Percentiles rank a stretch among this genome's conserved stretches.
Evolutionary conservation across 2,797 vertebrate genomes (phyloP).

Genomic region (Rhabdomys pumilio): DNA sequence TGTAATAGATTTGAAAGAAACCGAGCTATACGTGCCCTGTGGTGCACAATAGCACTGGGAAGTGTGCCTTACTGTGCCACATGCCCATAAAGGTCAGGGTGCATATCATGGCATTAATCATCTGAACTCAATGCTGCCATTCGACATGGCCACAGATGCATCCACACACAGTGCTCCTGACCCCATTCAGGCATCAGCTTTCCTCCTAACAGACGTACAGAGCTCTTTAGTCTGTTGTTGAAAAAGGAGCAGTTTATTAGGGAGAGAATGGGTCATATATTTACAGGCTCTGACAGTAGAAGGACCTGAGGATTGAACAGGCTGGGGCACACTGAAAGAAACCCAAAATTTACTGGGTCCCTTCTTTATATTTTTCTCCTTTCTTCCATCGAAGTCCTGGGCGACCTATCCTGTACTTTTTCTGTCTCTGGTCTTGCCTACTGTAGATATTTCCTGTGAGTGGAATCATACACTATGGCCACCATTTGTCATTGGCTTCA

Average conservation of each 20-base stretch:
- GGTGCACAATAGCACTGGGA: neutral
- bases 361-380: neutral
- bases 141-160: fast-evolving
- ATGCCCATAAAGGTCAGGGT: neutral
- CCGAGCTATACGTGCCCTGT: neutral
- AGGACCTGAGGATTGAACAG: neutral
- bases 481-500: neutral
- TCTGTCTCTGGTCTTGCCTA: neutral
- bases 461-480: neutral
- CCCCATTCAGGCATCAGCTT: neutral
- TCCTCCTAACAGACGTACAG: neutral
- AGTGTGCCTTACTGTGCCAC: neutral
- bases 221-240: neutral
- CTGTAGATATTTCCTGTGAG: neutral
- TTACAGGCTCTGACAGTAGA: neutral
- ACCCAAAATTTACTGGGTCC: neutral
- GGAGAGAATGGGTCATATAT: too few relatives aligned
- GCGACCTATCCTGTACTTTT: neutral
- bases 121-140: neutral
- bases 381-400: neutral
- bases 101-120: neutral
- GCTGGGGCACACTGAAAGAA: neutral
- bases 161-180: neutral
- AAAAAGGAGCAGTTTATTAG: neutral
- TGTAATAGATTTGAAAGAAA: neutral